These are phyloP conservation scores for Tiaroga cobitis DNA, from an alignment of 2,797 vertebrate genomes.

Conservation along the genomic window DNA sequence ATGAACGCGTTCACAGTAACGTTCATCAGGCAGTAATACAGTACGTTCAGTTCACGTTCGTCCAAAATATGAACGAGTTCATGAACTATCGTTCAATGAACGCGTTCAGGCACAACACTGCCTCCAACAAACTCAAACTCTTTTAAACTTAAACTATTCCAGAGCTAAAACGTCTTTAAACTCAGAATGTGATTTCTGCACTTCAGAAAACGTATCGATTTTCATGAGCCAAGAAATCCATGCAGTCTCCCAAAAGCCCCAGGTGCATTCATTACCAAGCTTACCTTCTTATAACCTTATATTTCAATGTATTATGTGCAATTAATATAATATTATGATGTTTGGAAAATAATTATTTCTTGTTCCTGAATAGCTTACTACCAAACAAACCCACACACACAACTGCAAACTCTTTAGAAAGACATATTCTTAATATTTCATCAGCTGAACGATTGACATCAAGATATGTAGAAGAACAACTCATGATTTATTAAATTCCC, in stretches of 20 bases:
- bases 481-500: not conserved
- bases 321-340: not conserved
- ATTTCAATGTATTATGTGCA: not conserved
- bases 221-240: not conserved
- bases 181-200: slow-evolving; percentile 9
- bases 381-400: not conserved
- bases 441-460: not conserved
- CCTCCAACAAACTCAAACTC: slow-evolving; percentile 9
- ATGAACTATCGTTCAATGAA: no score
- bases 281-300: not conserved
- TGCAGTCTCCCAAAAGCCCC: not conserved
- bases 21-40: no score
- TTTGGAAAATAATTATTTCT: not conserved
- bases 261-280: not conserved
- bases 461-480: not conserved
- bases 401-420: not conserved
- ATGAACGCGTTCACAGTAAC: no score
- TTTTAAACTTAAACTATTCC: slow-evolving; percentile 1
- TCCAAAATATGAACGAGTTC: no score
- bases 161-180: not conserved
- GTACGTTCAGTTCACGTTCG: no score
- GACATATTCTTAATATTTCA: not conserved
- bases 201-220: not conserved
- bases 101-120: no score
- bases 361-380: not conserved